Evolutionary conservation across 2,113 vertebrate species (phyloP).

Genomic region (Falco punctatus): DNA sequence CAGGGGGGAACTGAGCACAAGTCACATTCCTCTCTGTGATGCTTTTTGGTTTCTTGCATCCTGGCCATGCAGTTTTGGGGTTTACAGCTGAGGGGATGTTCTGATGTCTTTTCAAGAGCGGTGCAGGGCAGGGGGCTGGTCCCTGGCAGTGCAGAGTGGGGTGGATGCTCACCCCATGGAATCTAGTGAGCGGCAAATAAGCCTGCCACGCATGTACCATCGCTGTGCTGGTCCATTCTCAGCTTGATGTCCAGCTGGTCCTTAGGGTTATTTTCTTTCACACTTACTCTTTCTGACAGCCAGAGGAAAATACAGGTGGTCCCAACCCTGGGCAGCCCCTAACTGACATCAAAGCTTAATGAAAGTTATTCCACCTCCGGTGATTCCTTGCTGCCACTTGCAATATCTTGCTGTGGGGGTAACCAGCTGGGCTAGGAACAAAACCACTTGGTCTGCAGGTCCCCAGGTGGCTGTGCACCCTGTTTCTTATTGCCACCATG

Average conservation of each 20-base stretch:
- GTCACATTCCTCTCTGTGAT: background rate
- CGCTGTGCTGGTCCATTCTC: background rate
- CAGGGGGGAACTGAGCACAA: background rate
- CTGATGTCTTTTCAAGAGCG: background rate
- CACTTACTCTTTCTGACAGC: background rate
- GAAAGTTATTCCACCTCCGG: background rate
- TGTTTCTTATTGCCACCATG: background rate
- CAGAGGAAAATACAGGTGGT: background rate
- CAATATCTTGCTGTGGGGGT: background rate
- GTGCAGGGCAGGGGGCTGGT: background rate
- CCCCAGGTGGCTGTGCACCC: accelerated
- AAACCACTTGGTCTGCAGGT: background rate
- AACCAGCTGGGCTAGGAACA: background rate
- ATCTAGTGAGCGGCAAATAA: accelerated
- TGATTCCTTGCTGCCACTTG: background rate
- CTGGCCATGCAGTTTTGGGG: background rate
- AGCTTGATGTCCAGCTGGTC: background rate
- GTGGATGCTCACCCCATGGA: background rate
- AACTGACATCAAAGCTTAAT: background rate
- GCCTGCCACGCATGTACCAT: accelerated
- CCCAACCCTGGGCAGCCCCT: background rate
- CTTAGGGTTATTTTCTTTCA: background rate
- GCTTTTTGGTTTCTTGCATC: background rate
- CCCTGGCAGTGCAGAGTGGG: background rate
- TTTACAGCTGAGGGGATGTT: background rate